Evolutionary conservation across 2,113 vertebrate species (phyloP), one percentile per base, ranked within the genome.

Genomic region (Seriola rivoliana): DNA sequence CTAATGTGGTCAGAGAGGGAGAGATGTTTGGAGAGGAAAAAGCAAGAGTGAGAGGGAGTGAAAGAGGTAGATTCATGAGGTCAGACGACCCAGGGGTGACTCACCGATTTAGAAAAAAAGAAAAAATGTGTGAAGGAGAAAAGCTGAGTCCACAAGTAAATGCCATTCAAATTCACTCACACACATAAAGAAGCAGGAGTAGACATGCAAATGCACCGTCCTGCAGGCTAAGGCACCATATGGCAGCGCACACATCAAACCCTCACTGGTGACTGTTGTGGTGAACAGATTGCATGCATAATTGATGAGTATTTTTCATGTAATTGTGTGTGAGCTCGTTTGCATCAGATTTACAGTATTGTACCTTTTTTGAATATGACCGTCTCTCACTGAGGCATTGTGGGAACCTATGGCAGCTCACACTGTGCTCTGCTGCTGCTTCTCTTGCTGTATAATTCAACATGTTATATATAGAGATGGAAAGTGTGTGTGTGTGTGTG

Each of bases 241-340:
- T 89, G 88, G 85, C 84, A 68, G 23, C 69, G 11, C 32, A 3
- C 77, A 80, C 40, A 78, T 80, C 76, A 82, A 81, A 76, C 48
- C 82, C 66, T 79, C 50, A 25, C n/a, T 4, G 16, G 14, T 29
- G 84, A 40, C 23, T 78, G 75, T 68, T 86, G 60, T 85, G 57
- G 84, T 85, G 84, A 87, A 69, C 68, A 85, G 85, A 85, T 67
- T 85, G 85, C 82, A 85, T 85, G 82, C 76, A 88, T 90, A 89
- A 91, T 85, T 58, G 36, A 73, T 44, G 3, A 17, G 23, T 58
- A 34, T 82, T 83, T 75, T 67, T 84, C 81, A 86, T 63, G 68
- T 85, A 19, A 75, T 25, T 68, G 76, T 73, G 14, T 36, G 14
- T 36, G 25, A 57, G 68, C 58, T 44, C 40, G 54, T 85, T 70